Percentiles rank a stretch among this genome's conserved stretches.
phyloP scores from a whole-genome alignment of 2,888 invertebrate species.

The Drosophila neotestacea region DNA sequence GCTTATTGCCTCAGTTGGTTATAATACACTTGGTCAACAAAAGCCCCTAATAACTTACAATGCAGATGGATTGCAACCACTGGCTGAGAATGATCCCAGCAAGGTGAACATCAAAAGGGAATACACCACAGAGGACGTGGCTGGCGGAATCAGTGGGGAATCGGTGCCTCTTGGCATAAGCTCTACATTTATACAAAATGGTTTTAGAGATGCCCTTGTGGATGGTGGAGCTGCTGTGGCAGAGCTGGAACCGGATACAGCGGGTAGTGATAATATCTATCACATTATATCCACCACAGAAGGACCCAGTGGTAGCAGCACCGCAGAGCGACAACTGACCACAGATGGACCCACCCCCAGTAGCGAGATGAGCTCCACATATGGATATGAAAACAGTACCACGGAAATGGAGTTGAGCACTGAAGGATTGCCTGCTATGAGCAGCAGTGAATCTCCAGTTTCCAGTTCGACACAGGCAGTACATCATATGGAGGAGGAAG shows the following conservation, averaged over 20 bases:
- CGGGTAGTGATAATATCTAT: constrained; percentile 82
- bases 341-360: constrained; percentile 31
- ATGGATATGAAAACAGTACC: constrained; percentile 26
- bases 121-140: constrained; percentile 74
- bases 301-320: constrained; percentile 62
- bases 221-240: constrained; percentile 44
- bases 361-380: constrained; percentile 18
- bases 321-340: constrained; percentile 22
- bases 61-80: constrained; percentile 60
- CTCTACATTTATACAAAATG: constrained; percentile 47
- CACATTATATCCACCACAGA: constrained; percentile 81
- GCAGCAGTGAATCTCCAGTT: constrained; percentile 43
- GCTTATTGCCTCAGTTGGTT: constrained; percentile 79
- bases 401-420: constrained; percentile 50
- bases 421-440: constrained; percentile 39
- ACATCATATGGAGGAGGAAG: constrained; percentile 78
- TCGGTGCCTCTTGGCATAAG: constrained; percentile 12
- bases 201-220: constrained; percentile 46
- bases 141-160: background rate
- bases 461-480: constrained; percentile 26
- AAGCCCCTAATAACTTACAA: constrained; percentile 60
- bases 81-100: constrained; percentile 74
- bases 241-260: constrained; percentile 78
- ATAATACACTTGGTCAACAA: constrained; percentile 48
- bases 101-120: constrained; percentile 82